Base-by-base conservation (phyloP, 1,140 invertebrate species). In the Aplysia californica region DNA sequence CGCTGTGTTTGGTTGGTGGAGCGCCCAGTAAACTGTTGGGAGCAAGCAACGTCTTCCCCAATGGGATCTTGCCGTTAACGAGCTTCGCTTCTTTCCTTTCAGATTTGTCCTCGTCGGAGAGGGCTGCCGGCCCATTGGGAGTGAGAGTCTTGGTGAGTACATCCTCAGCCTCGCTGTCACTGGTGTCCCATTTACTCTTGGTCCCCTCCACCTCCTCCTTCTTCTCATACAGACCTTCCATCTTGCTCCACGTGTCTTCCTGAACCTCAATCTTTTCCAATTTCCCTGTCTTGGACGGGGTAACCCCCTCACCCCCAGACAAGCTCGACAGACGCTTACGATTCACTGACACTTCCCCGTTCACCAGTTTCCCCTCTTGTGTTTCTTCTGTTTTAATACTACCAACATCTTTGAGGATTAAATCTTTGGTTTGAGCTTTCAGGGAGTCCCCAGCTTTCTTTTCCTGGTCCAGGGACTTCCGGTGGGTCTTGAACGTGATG, bases 181-280 rank as follows among this genome's bases (percentile, higher is more conserved):
- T 87, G 36, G 85, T 87, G 61, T 87, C 86, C 86, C 86, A 87
- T 73, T 86, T 86, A 35, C 82, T 83, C 79, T 87, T 87, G 1
- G 79, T 77, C 71, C 81, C 82, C 58, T 82, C 82, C 35, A 77
- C 81, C 33, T 81, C 80, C 38, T 80, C 72, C 64, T 82, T 86
- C 39, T 79, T 69, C 69, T 86, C 85, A 79, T 79, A 83, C 38
- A 86, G 59, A n/a, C 74, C 71, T 78, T 87, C 86, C 67, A 87
- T 83, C 72, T 87, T 84, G 75, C 83, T 87, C 85, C 85, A 87
- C 0, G 85, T 83, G 76, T 87, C 84, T 69, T 83, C 80, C 4
- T 50, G 44, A 77, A 75, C 80, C 33, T 36, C 41, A 10, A 21
- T 15, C 15, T 72, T 61, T 2, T 61, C 75, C 41, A 66, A 18